phyloP scores from a whole-genome alignment of 2,797 vertebrate species.

The Chrosomus eos region DNA sequence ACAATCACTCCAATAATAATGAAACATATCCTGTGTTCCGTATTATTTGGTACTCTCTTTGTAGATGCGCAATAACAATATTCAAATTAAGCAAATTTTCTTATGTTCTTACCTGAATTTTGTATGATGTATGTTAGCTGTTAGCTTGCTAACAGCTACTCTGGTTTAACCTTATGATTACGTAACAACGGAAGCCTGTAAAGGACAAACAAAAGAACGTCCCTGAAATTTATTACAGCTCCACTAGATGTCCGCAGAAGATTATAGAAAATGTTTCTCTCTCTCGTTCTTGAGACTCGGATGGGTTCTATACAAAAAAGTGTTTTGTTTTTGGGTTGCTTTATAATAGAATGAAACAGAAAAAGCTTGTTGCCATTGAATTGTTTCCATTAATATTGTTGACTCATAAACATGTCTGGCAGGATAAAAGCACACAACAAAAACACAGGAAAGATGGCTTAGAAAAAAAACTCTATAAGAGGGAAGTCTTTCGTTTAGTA shows the following conservation, averaged over 20 bases:
- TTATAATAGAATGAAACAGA: too few relatives aligned
- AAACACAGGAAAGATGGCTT: too few relatives aligned
- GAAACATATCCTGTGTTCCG: background rate
- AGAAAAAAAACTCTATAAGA: too few relatives aligned
- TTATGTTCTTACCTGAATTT: slow-evolving; percentile 49
- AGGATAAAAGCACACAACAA: too few relatives aligned
- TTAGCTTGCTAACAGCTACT: slow-evolving; percentile 13
- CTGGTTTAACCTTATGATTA: slow-evolving; percentile 43
- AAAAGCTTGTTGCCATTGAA: too few relatives aligned
- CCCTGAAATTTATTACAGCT: background rate
- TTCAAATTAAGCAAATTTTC: background rate
- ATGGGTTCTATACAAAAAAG: background rate
- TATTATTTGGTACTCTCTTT: background rate
- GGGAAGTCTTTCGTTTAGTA: too few relatives aligned
- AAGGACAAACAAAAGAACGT: slow-evolving; percentile 30
- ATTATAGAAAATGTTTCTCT: background rate
- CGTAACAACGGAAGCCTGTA: slow-evolving; percentile 43
- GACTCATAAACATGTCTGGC: too few relatives aligned
- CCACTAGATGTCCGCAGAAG: slow-evolving; percentile 58
- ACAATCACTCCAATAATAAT: background rate
- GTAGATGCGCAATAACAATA: background rate
- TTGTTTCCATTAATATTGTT: too few relatives aligned
- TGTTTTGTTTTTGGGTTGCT: too few relatives aligned
- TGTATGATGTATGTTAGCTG: slow-evolving; percentile 21
- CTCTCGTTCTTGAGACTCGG: background rate